Base-by-base conservation (phyloP, 2,797 vertebrate genomes). In the Borostomias antarcticus region DNA sequence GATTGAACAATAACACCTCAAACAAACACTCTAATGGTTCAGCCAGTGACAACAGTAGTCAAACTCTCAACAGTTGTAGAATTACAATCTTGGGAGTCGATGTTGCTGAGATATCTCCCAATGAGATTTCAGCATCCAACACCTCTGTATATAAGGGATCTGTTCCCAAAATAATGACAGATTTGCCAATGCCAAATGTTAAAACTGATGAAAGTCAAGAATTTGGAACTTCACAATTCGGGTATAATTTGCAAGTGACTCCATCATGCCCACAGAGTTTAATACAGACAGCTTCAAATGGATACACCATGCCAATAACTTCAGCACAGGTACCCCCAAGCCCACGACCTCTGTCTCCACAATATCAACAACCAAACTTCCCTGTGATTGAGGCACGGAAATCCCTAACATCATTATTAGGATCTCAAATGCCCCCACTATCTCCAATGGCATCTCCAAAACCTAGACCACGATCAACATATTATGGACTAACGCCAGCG, bases 401-500 rank as follows among this genome's bases (percentile, higher is more conserved):
- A 63, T 90, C 88, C 51, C 79, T 91, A 72, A 64, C 85, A 0
- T 90, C 83, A 25, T 64, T 91, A 5, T 33, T 91, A 69, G 88
- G 80, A 62, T 82, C 60, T 73, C 88, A 90, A 74, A 89, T 90
- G 74, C 74, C 83, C 33, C 48, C 61, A 65, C 50, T 66, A 47
- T 47, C 56, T 53, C 11, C 43, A 28, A 65, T 86, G 48, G 72
- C 45, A 3, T 58, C 37, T 26, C 85, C 87, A 66, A 90, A 88
- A 74, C 65, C 72, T 28, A 86, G 82, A 80, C 81, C 88, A 4
- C 74, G 72, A 47, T 92, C 91, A 52, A 89, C 82, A 52, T 93
- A 92, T 78, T 93, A 91, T 17, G 92, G 91, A 28, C 84, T 93
- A 50, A 91, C 89, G 56, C 91, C 91, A 71, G 47, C 82, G 65